Evolutionary conservation across 2,888 invertebrate species (phyloP).

Genomic region (Tipula helvola): DNA sequence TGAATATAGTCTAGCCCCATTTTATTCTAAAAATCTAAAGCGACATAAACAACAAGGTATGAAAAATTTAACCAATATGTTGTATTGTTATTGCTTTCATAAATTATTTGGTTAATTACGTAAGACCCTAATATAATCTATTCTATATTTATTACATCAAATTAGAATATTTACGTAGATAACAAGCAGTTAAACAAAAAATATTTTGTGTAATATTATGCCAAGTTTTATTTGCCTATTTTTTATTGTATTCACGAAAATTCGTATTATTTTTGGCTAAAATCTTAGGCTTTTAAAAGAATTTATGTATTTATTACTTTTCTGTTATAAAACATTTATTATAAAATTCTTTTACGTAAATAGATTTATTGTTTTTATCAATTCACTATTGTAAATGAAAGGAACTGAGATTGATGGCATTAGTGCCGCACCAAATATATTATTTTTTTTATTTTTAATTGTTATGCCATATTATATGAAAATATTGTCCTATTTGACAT

Average conservation of each 20-base stretch:
- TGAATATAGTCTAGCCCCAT: not conserved
- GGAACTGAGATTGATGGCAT: not conserved
- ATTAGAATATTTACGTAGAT: not conserved
- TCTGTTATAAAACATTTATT: not conserved
- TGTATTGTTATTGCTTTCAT: not conserved
- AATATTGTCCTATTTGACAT: not conserved
- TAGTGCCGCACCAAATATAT: not conserved
- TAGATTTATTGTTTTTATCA: not conserved
- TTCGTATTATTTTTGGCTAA: not conserved
- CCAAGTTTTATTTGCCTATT: not conserved
- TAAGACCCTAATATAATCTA: not conserved
- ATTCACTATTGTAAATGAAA: not conserved
- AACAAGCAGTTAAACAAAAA: not conserved
- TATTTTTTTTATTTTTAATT: not conserved
- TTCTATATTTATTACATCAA: not conserved
- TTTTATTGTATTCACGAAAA: not conserved
- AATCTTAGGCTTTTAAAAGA: not conserved
- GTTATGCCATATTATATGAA: not conserved
- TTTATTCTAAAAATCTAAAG: not conserved
- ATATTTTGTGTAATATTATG: not conserved
- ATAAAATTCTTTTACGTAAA: not conserved
- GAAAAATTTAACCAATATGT: not conserved
- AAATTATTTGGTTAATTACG: not conserved
- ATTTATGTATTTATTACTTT: not conserved
- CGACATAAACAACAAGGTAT: not conserved